phyloP scores from a whole-genome alignment of 2,888 invertebrate genomes.

The Leucophenga maculata region DNA sequence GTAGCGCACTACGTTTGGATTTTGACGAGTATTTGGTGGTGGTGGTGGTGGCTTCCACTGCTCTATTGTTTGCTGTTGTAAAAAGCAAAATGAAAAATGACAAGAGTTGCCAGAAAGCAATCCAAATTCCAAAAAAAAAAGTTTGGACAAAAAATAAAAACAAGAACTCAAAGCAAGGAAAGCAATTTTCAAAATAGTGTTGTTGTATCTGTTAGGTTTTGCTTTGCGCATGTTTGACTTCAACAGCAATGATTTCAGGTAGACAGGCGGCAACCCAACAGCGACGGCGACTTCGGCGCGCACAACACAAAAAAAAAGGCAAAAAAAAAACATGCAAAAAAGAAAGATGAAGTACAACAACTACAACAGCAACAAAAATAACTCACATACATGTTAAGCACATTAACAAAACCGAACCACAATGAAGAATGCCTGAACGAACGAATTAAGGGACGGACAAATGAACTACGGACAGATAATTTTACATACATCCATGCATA shows the following conservation, averaged over 20 bases:
- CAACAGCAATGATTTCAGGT: neutral
- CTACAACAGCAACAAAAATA: conserved; percentile 29
- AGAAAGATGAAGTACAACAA: conserved; percentile 63
- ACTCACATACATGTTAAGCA: conserved; percentile 14
- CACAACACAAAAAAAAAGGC: neutral
- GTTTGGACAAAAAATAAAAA: neutral
- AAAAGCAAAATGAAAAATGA: neutral
- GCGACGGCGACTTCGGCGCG: neutral
- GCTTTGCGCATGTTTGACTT: neutral
- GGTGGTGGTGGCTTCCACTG: neutral
- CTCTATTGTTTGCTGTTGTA: neutral
- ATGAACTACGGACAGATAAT: conserved; percentile 52
- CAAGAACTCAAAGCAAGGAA: neutral
- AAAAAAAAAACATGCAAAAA: conserved; percentile 44
- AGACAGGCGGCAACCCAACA: neutral
- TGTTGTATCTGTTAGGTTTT: neutral
- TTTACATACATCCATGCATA: conserved; percentile 33
- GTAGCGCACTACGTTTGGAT: neutral
- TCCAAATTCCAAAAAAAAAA: neutral
- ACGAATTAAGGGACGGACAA: neutral
- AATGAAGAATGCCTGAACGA: neutral
- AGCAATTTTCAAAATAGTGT: neutral
- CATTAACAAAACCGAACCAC: conserved; percentile 12
- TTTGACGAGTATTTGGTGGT: neutral
- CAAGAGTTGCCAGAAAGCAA: neutral